A percentile compares a stretch with the other conserved stretches of the same genome.
Conservation (phyloP, 2,888 invertebrate genomes). For the Philereme vetulata region DNA sequence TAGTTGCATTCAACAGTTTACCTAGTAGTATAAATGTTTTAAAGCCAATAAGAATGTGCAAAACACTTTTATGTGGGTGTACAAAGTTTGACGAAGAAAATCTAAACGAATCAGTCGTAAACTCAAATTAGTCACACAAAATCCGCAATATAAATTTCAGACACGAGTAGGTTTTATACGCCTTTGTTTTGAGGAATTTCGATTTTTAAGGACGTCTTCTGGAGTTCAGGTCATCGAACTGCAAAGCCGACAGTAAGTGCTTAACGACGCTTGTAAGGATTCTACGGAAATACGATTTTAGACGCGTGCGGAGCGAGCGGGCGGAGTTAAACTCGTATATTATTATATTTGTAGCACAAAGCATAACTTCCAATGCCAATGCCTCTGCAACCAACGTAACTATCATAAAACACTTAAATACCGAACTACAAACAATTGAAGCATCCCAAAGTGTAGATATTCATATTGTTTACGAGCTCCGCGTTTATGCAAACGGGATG, state of each 20-base stretch:
- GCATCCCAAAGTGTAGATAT: conserved; percentile 44
- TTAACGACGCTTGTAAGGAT: conserved; percentile 82
- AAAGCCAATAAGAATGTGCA: too few species aligned
- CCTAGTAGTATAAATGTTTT: too few species aligned
- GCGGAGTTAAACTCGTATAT: conserved; percentile 48
- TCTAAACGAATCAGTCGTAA: conserved; percentile 35
- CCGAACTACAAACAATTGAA: conserved; percentile 50
- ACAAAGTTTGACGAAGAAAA: not conserved
- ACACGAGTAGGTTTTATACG: conserved; percentile 36
- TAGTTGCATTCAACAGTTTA: not conserved
- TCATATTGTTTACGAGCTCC: conserved; percentile 55
- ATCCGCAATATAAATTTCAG: conserved; percentile 9
- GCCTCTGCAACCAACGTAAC: conserved; percentile 38
- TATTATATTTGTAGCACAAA: conserved; percentile 44
- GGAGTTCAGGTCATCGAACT: conserved; percentile 76
- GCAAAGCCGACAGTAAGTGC: conserved; percentile 78
- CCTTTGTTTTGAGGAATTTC: conserved; percentile 59
- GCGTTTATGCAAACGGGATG: conserved; percentile 52
- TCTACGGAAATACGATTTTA: conserved; percentile 83
- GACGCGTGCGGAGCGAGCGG: conserved; percentile 64
- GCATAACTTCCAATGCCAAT: conserved; percentile 52
- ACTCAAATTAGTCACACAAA: conserved; percentile 47
- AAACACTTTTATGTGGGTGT: too few species aligned
- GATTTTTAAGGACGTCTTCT: conserved; percentile 67
- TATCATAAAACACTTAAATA: conserved; percentile 42